Evolutionary conservation across 2,888 invertebrate genomes (phyloP).

Genomic region (Allygus modestus): DNA sequence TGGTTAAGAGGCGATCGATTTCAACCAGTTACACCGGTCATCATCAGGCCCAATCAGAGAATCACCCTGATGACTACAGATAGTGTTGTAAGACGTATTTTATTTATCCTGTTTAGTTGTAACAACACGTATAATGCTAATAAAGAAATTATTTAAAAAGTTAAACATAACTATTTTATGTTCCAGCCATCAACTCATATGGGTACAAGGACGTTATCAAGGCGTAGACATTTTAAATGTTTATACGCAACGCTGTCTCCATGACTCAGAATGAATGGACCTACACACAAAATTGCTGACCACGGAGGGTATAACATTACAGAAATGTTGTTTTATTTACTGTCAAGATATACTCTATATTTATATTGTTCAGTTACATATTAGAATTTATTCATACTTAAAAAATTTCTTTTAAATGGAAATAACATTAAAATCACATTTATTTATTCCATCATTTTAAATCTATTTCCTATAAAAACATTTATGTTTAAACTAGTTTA

Average conservation of each 20-base stretch:
- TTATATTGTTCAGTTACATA: neutral
- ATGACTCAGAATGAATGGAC: neutral
- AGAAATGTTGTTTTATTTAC: neutral
- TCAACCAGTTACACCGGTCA: too few species aligned
- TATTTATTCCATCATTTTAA: constrained; percentile 11
- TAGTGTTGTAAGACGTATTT: too few species aligned
- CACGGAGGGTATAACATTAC: neutral
- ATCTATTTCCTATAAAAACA: neutral
- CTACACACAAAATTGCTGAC: neutral
- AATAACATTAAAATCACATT: neutral
- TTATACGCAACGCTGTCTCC: neutral
- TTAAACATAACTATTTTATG: too few species aligned
- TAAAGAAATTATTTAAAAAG: too few species aligned
- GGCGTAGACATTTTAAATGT: neutral
- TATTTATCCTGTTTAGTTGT: too few species aligned
- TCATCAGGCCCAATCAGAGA: too few species aligned
- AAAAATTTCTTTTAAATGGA: neutral
- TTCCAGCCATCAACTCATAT: constrained; percentile 70
- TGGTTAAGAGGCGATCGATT: too few species aligned
- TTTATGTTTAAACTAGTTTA: too few species aligned
- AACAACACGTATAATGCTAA: too few species aligned
- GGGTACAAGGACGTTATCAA: constrained; percentile 68
- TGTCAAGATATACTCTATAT: constrained; percentile 14
- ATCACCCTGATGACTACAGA: too few species aligned
- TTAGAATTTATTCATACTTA: neutral